Evolutionary conservation across 2,797 vertebrate species (phyloP).

Genomic region (Pelochelys cantorii): DNA sequence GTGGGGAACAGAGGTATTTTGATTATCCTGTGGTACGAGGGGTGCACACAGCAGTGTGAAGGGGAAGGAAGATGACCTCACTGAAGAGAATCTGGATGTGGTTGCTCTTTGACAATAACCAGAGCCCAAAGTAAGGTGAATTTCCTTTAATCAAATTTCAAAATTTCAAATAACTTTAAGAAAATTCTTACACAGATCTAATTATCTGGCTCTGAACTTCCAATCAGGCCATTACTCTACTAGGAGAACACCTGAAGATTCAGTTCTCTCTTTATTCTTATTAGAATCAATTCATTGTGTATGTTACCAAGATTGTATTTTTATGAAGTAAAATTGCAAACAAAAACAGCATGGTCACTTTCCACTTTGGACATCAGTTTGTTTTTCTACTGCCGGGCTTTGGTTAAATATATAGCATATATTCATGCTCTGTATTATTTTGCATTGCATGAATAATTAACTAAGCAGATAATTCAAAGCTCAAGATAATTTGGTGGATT

Average conservation of each 20-base stretch:
- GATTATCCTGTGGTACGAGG: background rate
- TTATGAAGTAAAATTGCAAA: background rate
- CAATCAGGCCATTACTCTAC: background rate
- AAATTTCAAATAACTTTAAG: background rate
- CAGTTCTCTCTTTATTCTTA: background rate
- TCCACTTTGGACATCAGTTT: background rate
- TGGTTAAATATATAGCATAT: slow-evolving; percentile 8
- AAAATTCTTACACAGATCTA: background rate
- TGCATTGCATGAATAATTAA: slow-evolving; percentile 24
- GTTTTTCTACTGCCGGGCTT: background rate
- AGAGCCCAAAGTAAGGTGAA: background rate
- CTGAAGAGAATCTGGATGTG: background rate
- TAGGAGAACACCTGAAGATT: background rate
- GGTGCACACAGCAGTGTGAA: background rate
- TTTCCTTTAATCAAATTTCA: background rate
- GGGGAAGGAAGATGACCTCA: background rate
- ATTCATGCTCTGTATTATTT: background rate
- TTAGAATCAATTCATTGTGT: background rate
- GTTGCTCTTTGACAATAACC: background rate
- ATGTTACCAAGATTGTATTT: background rate
- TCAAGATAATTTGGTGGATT: slow-evolving; percentile 14
- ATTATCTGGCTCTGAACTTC: background rate
- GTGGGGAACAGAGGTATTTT: background rate
- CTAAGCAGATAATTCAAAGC: slow-evolving; percentile 1
- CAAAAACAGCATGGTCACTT: background rate